phyloP scores from a whole-genome alignment of 2,797 vertebrate genomes.

The Chloroceryle amazona region DNA sequence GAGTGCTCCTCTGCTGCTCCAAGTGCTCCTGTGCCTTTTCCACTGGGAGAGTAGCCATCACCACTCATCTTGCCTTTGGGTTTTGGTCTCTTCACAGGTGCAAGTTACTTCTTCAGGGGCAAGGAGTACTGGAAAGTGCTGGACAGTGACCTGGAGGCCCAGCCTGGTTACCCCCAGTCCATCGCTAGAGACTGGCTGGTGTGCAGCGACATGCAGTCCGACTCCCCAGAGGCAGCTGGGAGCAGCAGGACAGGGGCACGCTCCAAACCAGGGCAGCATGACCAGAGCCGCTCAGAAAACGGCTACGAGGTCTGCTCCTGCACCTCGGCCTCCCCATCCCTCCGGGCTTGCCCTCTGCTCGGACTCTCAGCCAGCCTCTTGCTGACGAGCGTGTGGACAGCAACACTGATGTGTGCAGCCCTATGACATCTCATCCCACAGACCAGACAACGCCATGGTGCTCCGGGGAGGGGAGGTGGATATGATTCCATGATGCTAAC shows the following conservation, averaged over 20 bases:
- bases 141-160: constrained; percentile 89
- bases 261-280: constrained; percentile 81
- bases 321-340: constrained; percentile 81
- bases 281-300: constrained; percentile 87
- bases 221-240: constrained; percentile 77
- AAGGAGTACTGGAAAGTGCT: constrained; percentile 94
- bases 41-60: rapidly evolving
- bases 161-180: constrained; percentile 87
- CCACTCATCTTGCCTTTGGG: background rate
- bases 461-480: background rate
- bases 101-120: constrained; percentile 95
- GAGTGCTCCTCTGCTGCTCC: background rate
- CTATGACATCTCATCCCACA: constrained; percentile 16
- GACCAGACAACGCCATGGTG: rapidly evolving
- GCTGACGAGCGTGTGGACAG: constrained; percentile 7
- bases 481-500: background rate
- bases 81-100: constrained; percentile 79
- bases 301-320: constrained; percentile 94
- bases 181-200: constrained; percentile 93
- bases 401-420: background rate
- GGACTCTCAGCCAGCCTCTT: background rate
- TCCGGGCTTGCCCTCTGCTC: rapidly evolving
- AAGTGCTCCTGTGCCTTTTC: background rate
- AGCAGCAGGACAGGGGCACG: constrained; percentile 79
- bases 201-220: constrained; percentile 88